A percentile compares a stretch with the other conserved stretches of the same genome.
Conservation (phyloP, 2,113 vertebrate species). For the Hyaena hyaena region DNA sequence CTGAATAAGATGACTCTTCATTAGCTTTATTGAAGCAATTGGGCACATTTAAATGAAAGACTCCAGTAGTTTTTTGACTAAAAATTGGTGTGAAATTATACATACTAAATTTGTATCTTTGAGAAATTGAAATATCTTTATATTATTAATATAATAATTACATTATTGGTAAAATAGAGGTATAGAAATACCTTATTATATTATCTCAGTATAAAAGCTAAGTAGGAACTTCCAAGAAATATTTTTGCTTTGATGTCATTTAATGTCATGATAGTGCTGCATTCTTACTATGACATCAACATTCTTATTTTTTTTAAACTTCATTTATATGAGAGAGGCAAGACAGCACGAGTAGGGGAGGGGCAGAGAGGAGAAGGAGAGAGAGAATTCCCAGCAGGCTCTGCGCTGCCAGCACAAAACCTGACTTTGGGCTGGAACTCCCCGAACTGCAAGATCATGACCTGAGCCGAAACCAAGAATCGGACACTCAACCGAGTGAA, state of each 20-base stretch:
- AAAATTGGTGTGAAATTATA: neutral
- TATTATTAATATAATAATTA: neutral
- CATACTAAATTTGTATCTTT: neutral
- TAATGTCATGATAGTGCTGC: conserved; percentile 32
- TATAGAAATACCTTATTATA: neutral
- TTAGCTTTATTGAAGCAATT: conserved; percentile 19
- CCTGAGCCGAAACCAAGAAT: too few relatives aligned
- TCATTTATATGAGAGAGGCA: too few relatives aligned
- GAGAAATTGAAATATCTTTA: neutral
- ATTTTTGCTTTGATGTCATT: conserved; percentile 38
- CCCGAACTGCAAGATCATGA: too few relatives aligned
- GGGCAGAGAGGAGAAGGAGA: too few relatives aligned
- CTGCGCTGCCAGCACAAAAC: too few relatives aligned
- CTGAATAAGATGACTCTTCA: conserved; percentile 37
- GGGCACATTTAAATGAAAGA: neutral
- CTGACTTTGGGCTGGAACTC: too few relatives aligned
- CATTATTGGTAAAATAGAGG: neutral
- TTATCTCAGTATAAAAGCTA: conserved; percentile 25
- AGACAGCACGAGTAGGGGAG: too few relatives aligned
- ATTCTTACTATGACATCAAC: conserved; percentile 12
- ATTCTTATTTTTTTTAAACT: neutral
- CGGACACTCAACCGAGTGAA: too few relatives aligned
- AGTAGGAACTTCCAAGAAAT: neutral
- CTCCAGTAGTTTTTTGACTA: neutral
- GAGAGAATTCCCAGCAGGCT: too few relatives aligned